Base-by-base conservation (phyloP, 2,888 invertebrate genomes). In the Blomia tropicalis region DNA sequence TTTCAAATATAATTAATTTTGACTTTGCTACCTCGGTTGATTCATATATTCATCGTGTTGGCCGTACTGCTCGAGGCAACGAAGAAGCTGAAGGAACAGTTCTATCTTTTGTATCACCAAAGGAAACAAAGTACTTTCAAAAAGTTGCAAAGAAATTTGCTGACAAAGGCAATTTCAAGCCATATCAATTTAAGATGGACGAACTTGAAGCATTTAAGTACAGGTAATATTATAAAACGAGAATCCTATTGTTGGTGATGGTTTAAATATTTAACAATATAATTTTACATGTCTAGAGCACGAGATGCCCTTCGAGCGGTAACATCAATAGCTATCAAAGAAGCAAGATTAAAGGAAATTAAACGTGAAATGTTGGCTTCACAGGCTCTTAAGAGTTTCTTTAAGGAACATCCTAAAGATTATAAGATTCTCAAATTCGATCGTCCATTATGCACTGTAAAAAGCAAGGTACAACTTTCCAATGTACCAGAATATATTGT, bases 1-100 rank as follows among this genome's bases (percentile, higher is more conserved):
- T 99, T 0, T 82, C 93, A 5, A 96, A 96, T 76, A 91, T 99
- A 0, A 84, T 99, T 64, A 99, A 99, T 76, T 98, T 96, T 76
- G 98, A 99, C 77, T 96, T 98, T 74, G 98, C 98, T 0, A 76
- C 81, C 11, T 85, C 87, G 72, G 81, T 86, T 0, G 85, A 82
- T 70, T 84, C 92, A 0, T 99, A 99, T 73, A 84, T 98, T 64
- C 98, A 99, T 74, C 79, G 98, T 70, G 95, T 93, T 0, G 98
- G 96, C 0, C 60, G 91, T 62, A 90, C 90, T 2, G 90, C 90
- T 0, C 77, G 90, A 66, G 90, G 89, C 7, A 17, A 53, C 23
- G 36, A 58, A 19, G 59, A 59, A 17, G 31, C 43, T 59, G 70
- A 73, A 32, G 77, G 77, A 11, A 75, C 75, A 58, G 77, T 77